Base-by-base conservation (phyloP, 2,888 invertebrate genomes). In the Priocnemis perturbator region DNA sequence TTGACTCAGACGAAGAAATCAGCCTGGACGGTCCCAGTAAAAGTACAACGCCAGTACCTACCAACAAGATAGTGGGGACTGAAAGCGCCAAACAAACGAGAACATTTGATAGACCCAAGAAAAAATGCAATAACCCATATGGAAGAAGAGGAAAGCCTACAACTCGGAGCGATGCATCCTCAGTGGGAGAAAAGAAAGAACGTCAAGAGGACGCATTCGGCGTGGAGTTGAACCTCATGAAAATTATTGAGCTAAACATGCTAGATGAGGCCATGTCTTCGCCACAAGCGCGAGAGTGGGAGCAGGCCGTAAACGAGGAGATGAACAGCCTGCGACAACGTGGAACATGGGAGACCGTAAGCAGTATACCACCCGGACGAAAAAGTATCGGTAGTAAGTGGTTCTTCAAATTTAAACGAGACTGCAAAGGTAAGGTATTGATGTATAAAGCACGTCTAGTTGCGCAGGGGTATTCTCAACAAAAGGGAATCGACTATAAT, bases 181-280 rank as follows among this genome's bases (percentile, higher is more conserved):
- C 61, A 15, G 58, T 47, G 47, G 61, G 67, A 44, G 30, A 55
- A 14, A 67, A 67, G 63, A 64, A 62, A 74, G 63, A 0, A 53
- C 73, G 19, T 64, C 71, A 48, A 66, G 68, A 17, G 48, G 56
- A n/a, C 30, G 65, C n/a, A n/a, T n/a, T n/a, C n/a, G 9, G 63
- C 64, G 11, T 44, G 9, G 19, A 60, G 20, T 19, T 5, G 56
- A 14, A 15, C 15, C 20, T 17, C 17, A 26, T 3, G 23, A n/a
- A 48, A 11, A 21, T 3, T 11, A 4, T 11, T 5, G 66, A 66
- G 7, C 66, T 56, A 0, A 50, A 30, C 11, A 57, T 3, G 14
- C 0, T 20, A 48, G 44, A 44, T 4, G 44, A 66, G 26, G 66
- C 37, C 11, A 19, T 69, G 15, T 60, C 37, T 7, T n/a, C 60